A percentile compares a stretch with the other conserved stretches of the same genome.
Conservation (phyloP, 2,888 invertebrate genomes). For the Octonoba sinensis region DNA sequence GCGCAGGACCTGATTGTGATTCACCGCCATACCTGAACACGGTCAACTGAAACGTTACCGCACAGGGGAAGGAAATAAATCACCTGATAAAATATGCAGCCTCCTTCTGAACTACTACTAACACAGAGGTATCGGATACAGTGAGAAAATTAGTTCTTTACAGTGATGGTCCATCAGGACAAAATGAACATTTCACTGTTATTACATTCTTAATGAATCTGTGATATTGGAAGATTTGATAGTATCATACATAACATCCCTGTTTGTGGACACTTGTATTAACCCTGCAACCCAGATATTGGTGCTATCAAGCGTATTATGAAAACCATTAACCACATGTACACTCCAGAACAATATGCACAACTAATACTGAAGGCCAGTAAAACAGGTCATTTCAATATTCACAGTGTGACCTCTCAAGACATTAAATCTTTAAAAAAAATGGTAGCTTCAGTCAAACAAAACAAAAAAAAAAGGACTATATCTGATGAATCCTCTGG, state of each 20-base stretch:
- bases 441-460: background rate
- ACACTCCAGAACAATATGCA: slow-evolving; percentile 9
- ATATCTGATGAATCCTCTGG: slow-evolving; percentile 1
- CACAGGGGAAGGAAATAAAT: background rate
- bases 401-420: slow-evolving; percentile 3
- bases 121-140: background rate
- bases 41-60: no score
- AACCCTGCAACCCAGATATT: background rate
- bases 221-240: slow-evolving; percentile 11
- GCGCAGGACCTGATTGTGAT: no score
- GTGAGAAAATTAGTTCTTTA: slow-evolving; percentile 6
- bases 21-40: no score
- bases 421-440: slow-evolving; percentile 11
- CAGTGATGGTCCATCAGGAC: slow-evolving; percentile 8
- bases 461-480: background rate
- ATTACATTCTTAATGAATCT: slow-evolving; percentile 1
- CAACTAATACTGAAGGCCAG: slow-evolving; percentile 2
- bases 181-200: slow-evolving; percentile 4
- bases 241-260: slow-evolving; percentile 1
- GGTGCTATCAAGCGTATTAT: slow-evolving; percentile 1
- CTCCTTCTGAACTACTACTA: background rate
- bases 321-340: background rate
- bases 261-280: background rate
- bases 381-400: slow-evolving; percentile 7
- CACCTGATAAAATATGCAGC: background rate